Evolutionary conservation across 2,888 invertebrate species (phyloP).

Genomic region (Synergus laeviventris): DNA sequence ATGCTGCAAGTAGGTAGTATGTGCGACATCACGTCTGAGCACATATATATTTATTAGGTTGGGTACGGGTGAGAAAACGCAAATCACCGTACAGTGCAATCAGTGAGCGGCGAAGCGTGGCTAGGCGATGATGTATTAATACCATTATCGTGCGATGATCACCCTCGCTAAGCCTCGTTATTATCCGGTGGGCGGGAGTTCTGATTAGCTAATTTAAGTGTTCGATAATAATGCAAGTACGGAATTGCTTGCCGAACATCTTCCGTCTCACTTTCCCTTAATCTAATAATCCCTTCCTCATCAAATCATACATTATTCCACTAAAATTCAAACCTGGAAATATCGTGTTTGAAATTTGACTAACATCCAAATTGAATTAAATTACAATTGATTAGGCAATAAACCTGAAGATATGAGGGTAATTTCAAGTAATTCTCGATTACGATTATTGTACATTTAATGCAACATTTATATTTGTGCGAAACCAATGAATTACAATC

Average conservation of each 20-base stretch:
- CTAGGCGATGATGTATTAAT: constrained; percentile 72
- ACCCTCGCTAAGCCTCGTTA: constrained; percentile 63
- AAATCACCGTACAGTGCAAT: constrained; percentile 63
- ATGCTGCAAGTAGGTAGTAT: constrained; percentile 31
- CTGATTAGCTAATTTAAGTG: constrained; percentile 65
- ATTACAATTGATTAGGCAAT: neutral
- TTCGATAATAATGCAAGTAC: constrained; percentile 50
- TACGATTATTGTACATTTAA: too few species aligned
- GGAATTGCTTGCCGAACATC: constrained; percentile 45
- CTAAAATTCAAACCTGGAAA: neutral
- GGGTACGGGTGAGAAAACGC: constrained; percentile 59
- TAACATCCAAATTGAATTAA: neutral
- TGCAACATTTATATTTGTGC: too few species aligned
- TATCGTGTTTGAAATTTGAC: neutral
- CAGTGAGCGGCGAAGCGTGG: constrained; percentile 66
- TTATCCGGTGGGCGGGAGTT: constrained; percentile 65
- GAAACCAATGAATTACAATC: too few species aligned
- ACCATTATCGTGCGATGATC: constrained; percentile 70
- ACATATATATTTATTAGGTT: constrained; percentile 54
- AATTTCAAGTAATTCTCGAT: too few species aligned
- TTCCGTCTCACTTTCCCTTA: neutral
- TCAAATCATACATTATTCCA: neutral
- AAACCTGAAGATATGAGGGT: neutral
- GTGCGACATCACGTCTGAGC: constrained; percentile 23
- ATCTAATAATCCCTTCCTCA: neutral